Percentiles rank a stretch among this genome's conserved stretches.
Conservation (phyloP, 2,797 vertebrate genomes). For the Sylvilagus floridanus region DNA sequence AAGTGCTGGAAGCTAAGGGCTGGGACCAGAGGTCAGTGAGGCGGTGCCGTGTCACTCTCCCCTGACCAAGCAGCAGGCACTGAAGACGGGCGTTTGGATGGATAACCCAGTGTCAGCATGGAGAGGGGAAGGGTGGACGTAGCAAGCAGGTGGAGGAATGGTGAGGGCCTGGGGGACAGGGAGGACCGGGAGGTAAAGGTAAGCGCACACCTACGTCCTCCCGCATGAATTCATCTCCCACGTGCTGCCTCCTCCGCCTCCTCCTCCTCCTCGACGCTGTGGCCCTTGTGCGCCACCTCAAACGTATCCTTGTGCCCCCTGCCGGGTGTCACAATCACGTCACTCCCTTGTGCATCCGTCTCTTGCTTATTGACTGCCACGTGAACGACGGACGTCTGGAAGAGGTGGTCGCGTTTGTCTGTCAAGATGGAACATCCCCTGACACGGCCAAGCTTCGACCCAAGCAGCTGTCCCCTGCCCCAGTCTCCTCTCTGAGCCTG, state of each 20-base stretch:
- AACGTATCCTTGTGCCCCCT: neutral
- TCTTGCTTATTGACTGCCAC: neutral
- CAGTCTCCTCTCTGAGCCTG: too few relatives aligned
- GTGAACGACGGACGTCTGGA: neutral
- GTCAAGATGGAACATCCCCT: too few relatives aligned
- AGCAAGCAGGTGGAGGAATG: neutral
- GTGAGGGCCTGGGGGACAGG: neutral
- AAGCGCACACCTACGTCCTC: neutral
- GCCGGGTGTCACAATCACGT: neutral
- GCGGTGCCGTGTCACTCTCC: neutral
- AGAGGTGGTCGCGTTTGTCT: too few relatives aligned
- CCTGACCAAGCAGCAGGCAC: neutral
- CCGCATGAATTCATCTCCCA: neutral
- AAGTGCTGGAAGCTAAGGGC: too few relatives aligned
- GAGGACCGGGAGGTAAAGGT: neutral
- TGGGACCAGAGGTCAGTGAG: too few relatives aligned
- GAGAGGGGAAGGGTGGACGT: neutral
- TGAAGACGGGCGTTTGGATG: neutral
- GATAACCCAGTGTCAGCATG: neutral
- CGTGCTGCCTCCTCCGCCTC: neutral
- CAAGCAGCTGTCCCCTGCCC: too few relatives aligned
- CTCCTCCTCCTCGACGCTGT: neutral
- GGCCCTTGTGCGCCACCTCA: neutral
- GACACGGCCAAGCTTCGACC: too few relatives aligned
- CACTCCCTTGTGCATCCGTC: neutral